Conservation (phyloP, 2,797 vertebrate genomes). For the Carcharodon carcharias region DNA sequence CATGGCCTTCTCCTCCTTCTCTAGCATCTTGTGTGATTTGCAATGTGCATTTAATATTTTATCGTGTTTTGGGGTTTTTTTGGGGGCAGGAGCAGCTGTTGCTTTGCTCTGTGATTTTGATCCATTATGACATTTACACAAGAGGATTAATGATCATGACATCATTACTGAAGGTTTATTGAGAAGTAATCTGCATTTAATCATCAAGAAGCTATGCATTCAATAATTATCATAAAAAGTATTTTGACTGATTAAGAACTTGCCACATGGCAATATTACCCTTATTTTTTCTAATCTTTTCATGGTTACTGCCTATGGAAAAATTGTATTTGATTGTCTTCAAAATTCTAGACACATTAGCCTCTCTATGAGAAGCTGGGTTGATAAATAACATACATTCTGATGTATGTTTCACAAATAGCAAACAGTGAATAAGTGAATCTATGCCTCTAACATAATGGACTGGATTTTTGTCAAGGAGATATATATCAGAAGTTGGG, state of each 20-base stretch:
- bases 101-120: not conserved
- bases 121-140: not conserved
- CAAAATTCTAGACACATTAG: not conserved
- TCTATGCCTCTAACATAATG: not conserved
- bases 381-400: not conserved
- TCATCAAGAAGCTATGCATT: not conserved
- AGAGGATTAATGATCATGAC: not conserved
- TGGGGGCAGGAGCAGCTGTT: not conserved
- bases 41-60: not conserved
- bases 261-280: not conserved
- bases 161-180: not conserved
- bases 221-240: not conserved
- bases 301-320: not conserved
- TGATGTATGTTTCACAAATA: not conserved
- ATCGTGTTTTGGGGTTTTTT: no score
- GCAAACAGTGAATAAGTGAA: not conserved
- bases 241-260: not conserved
- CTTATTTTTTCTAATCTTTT: not conserved
- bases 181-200: not conserved
- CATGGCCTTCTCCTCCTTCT: not conserved
- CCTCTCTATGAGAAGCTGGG: not conserved
- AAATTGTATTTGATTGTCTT: not conserved
- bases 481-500: no score
- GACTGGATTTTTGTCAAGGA: no score
- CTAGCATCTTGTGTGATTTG: not conserved